Conservation (phyloP, 2,888 invertebrate genomes). For the Diarsia mendica region DNA sequence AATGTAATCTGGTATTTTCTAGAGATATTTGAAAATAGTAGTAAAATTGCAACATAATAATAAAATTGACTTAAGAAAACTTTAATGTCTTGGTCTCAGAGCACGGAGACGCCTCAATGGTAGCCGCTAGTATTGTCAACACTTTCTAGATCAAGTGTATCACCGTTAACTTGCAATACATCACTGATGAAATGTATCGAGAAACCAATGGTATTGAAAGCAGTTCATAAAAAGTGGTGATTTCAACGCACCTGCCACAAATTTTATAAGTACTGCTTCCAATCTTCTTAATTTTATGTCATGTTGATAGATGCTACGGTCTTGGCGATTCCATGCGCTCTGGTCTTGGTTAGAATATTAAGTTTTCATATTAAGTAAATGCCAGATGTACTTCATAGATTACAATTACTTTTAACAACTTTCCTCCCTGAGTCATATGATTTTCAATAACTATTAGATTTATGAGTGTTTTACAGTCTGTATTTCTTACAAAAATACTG, state of each 20-base stretch:
- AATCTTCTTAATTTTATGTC: no score
- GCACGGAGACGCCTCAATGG: neutral
- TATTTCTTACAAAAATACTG: neutral
- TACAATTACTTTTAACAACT: neutral
- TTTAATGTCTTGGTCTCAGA: neutral
- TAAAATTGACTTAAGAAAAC: neutral
- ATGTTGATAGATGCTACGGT: neutral
- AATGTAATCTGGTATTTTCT: neutral
- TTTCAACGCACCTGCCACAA: neutral
- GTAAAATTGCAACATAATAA: neutral
- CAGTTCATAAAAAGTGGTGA: neutral
- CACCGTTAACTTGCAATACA: neutral
- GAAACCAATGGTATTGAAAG: neutral
- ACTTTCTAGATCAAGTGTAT: neutral
- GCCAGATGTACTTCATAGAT: neutral
- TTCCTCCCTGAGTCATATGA: conserved; percentile 3
- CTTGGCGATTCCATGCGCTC: neutral
- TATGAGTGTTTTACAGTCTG: neutral
- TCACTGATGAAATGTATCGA: fast-evolving
- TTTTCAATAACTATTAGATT: neutral
- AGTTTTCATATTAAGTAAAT: neutral
- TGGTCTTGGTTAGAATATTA: neutral
- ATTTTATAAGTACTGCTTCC: neutral
- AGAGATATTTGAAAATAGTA: conserved; percentile 2
- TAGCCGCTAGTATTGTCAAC: neutral